Base-by-base conservation (phyloP, 1,140 invertebrate species). In the Bicyclus anynana region DNA sequence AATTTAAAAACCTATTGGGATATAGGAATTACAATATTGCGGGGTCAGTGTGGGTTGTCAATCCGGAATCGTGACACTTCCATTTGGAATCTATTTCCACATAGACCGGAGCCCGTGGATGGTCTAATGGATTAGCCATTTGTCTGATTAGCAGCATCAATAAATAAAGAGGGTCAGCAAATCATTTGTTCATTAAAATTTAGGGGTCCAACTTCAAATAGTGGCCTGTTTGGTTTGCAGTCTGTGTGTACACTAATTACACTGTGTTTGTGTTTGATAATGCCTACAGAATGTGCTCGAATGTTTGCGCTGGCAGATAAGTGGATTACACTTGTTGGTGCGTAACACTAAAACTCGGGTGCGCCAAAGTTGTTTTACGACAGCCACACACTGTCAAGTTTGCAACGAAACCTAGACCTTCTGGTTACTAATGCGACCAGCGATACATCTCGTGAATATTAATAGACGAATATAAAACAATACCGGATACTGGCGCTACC, bases 81-180 rank as follows among this genome's bases (percentile, higher is more conserved):
- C 69, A 85, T 81, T 54, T 68, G 61, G 63, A 64, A 68, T 80
- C 77, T 77, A 80, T 74, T 74, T 74, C 60, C 54, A 61, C 62
- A 69, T 73, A 73, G 67, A 71, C 63, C 69, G 71, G 72, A 59
- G 29, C 10, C 29, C 29, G 29, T 33, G 29, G 29, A 69, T 70
- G 67, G 68, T 74, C 61, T 81, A 86, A 87, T 87, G 81, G 81
- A 84, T 87, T 84, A 84, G 63, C 78, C 80, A 83, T 86, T 86
- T 83, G 78, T 83, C 72, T 84, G 83, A 86, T 86, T 86, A 84
- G 74, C 70, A 72, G 66, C 70, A 78, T 87, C 84, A 83, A 87
- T 87, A 87, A 84, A 84, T 87, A 84, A 86, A 67, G 62, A 75
- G 69, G 74, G 76, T 76, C 77, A 73, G 66, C 71, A 69, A 74